Base-by-base conservation (phyloP, 2,888 invertebrate species). In the Halictus quadricinctus region DNA sequence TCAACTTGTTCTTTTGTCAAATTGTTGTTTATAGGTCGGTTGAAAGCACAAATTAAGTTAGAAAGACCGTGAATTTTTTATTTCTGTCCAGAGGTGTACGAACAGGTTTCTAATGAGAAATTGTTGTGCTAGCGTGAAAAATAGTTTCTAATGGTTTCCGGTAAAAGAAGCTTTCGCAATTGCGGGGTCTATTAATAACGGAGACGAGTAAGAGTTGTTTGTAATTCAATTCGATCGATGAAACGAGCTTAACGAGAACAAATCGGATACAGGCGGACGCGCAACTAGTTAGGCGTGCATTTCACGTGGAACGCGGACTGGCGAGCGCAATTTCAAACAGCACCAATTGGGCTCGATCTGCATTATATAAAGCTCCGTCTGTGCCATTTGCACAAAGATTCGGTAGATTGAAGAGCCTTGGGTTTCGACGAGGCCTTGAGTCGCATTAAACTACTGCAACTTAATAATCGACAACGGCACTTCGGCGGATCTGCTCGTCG, bases 171-270 rank as follows among this genome's bases (percentile, higher is more conserved):
- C 75, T 72, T 84, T 78, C 72, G 66, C 60, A 78, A 64, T 74
- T 13, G 58, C 25, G 0, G 29, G 66, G 72, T 76, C 76, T 81
- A 79, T 79, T 81, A 81, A 84, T 81, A 86, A 41, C 15, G 13
- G 29, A 21, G 29, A 15, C 21, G 41, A 72, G 58, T 50, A 79
- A 54, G 75, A 72, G 46, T 73, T 43, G 75, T 66, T 85, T 78
- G 80, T 80, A 80, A 80, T 80, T 79, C 83, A 76, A 83, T 79
- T 85, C 54, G 46, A 85, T 83, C 78, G 29, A 79, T 72, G 73
- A 85, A 83, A 76, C 72, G 77, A 74, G 72, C 69, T 86, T 83
- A 87, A 87, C 54, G 54, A 83, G 83, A 79, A 54, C 73, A 80
- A 77, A 85, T 85, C 72, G 46, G 73, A 79, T 58, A 29, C 64